phyloP scores from a whole-genome alignment of 2,797 vertebrate genomes.

The Rhinichthys osculus region DNA sequence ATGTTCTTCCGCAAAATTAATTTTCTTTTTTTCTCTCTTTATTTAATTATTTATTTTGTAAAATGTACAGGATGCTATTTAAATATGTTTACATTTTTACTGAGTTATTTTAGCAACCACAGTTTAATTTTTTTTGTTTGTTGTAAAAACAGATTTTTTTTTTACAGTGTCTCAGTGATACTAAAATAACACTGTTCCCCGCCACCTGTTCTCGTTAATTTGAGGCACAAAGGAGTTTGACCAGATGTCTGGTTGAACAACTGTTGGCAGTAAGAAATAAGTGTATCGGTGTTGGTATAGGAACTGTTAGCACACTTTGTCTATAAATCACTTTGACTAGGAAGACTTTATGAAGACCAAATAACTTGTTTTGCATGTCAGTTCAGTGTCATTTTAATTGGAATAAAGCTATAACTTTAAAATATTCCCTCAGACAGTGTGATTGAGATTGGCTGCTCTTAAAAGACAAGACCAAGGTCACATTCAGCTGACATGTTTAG shows the following conservation, averaged over 20 bases:
- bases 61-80: neutral
- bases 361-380: neutral
- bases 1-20: neutral
- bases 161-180: neutral
- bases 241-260: neutral
- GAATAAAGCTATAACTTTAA: neutral
- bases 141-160: neutral
- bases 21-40: no score
- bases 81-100: neutral
- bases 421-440: neutral
- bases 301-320: neutral
- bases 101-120: neutral
- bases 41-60: neutral
- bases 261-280: neutral
- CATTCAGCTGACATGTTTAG: conserved; percentile 7
- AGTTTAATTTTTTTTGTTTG: neutral
- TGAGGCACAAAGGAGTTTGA: neutral
- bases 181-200: neutral
- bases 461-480: conserved; percentile 38
- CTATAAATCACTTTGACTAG: neutral
- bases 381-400: neutral
- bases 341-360: neutral
- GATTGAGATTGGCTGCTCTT: neutral
- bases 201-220: neutral
- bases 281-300: neutral